A percentile compares a stretch with the other conserved stretches of the same genome.
Evolutionary conservation across 2,113 vertebrate species (phyloP).

Genomic region (Desmodus rotundus): DNA sequence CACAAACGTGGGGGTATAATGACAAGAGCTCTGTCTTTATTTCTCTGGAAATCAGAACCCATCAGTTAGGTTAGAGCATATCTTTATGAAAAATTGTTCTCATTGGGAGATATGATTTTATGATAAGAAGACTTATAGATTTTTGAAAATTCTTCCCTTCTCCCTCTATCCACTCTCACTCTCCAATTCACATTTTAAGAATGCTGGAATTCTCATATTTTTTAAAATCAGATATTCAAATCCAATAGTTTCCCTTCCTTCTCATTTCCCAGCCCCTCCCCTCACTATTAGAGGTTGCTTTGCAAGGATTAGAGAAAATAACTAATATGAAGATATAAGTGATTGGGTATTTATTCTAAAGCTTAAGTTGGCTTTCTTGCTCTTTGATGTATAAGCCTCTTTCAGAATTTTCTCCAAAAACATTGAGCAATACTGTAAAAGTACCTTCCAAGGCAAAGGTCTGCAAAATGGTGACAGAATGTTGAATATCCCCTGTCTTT

Average conservation of each 20-base stretch:
- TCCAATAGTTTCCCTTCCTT: slow-evolving; percentile 50
- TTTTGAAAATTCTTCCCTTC: neutral
- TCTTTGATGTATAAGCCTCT: slow-evolving; percentile 81
- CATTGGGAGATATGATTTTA: neutral
- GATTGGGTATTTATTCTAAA: slow-evolving; percentile 79
- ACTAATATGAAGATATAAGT: slow-evolving; percentile 80
- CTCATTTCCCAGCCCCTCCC: slow-evolving; percentile 51
- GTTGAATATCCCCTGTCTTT: slow-evolving; percentile 21
- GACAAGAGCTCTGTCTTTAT: neutral
- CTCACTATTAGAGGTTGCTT: slow-evolving; percentile 64
- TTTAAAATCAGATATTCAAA: slow-evolving; percentile 72
- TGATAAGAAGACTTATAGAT: slow-evolving; percentile 22
- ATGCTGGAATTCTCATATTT: slow-evolving; percentile 34
- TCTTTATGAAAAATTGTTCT: slow-evolving; percentile 31
- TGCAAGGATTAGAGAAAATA: slow-evolving; percentile 78
- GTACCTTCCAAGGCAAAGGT: slow-evolving; percentile 73
- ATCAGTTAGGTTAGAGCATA: neutral
- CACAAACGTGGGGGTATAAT: neutral
- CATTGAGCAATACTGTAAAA: slow-evolving; percentile 64
- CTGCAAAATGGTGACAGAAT: slow-evolving; percentile 70
- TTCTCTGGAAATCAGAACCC: neutral
- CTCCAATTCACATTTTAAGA: slow-evolving; percentile 56
- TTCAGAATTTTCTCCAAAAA: slow-evolving; percentile 78
- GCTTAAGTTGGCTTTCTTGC: slow-evolving; percentile 80
- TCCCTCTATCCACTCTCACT: neutral